Evolutionary conservation across 2,113 vertebrate species (phyloP).

Genomic region (Martes martes): DNA sequence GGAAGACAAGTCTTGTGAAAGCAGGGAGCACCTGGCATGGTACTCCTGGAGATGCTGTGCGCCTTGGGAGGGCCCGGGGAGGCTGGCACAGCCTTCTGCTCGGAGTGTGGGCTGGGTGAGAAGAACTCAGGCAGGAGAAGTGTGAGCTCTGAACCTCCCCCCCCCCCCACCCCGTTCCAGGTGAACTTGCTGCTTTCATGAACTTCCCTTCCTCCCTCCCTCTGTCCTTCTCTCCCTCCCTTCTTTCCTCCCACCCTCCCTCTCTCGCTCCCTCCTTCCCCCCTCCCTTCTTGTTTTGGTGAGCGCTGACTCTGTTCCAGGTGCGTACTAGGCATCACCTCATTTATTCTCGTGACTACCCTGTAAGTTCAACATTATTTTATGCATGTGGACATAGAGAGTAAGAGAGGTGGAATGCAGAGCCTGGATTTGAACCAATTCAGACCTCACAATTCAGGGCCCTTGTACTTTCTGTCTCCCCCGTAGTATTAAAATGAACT

Average conservation of each 20-base stretch:
- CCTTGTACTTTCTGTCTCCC: not conserved
- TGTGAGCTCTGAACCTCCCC: not conserved
- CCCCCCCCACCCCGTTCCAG: not conserved
- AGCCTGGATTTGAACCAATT: not conserved
- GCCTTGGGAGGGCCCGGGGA: not conserved
- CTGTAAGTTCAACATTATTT: not conserved
- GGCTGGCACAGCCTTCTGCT: not conserved
- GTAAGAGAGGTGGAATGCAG: not conserved
- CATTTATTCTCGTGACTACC: not conserved
- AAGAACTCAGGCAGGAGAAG: not conserved
- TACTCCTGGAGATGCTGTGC: not conserved
- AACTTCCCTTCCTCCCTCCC: not conserved
- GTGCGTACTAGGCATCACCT: not conserved
- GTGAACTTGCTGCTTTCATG: not conserved
- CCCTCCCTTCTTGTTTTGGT: not conserved
- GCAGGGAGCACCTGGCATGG: not conserved
- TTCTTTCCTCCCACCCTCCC: accelerated
- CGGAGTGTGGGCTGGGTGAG: too few species aligned
- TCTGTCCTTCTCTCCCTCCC: accelerated
- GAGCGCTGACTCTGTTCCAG: not conserved
- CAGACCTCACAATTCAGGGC: not conserved
- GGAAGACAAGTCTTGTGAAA: not conserved
- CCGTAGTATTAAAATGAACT: not conserved
- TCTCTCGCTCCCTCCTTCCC: accelerated
- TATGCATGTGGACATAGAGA: not conserved